Evolutionary conservation across 2,888 invertebrate genomes (phyloP).

Genomic region (Xanthia icteritia): DNA sequence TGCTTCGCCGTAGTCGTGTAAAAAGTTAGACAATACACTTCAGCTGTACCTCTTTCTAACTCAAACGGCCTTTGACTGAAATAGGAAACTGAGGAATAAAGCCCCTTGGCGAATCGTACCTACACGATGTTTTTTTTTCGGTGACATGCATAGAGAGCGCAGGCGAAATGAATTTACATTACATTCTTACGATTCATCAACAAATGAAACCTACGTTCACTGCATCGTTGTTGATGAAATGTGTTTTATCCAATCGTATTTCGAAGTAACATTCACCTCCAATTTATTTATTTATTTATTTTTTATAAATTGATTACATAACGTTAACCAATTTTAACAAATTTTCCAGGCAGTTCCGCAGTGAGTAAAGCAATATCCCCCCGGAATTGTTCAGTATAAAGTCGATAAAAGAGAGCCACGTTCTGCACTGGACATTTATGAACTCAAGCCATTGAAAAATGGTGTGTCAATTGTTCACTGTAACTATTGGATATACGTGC

Average conservation of each 20-base stretch:
- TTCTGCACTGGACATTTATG: constrained; percentile 55
- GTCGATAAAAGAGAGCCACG: constrained; percentile 56
- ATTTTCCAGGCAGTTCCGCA: constrained; percentile 12
- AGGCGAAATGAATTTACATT: neutral
- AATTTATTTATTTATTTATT: constrained; percentile 15
- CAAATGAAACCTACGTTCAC: neutral
- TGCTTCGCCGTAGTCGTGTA: too few relatives aligned
- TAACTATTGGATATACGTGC: constrained; percentile 51
- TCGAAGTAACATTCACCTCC: constrained; percentile 5
- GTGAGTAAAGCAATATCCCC: constrained; percentile 40
- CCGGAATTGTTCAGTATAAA: constrained; percentile 48
- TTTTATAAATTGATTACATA: too few relatives aligned
- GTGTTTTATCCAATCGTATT: constrained; percentile 23
- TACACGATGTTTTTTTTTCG: neutral
- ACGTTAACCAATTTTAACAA: constrained; percentile 20
- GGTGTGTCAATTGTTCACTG: constrained; percentile 56
- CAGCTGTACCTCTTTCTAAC: neutral
- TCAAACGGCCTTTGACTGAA: neutral
- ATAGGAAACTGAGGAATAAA: neutral
- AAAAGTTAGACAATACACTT: neutral
- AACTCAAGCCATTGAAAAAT: constrained; percentile 60
- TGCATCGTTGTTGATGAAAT: constrained; percentile 21
- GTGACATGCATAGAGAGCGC: neutral
- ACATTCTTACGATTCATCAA: constrained; percentile 9
- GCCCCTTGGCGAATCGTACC: neutral